Percentiles rank a stretch among this genome's conserved stretches.
These are phyloP conservation scores for Eumacrocentrus americanus DNA, from an alignment of 2,888 invertebrate genomes.

Conservation along the genomic window DNA sequence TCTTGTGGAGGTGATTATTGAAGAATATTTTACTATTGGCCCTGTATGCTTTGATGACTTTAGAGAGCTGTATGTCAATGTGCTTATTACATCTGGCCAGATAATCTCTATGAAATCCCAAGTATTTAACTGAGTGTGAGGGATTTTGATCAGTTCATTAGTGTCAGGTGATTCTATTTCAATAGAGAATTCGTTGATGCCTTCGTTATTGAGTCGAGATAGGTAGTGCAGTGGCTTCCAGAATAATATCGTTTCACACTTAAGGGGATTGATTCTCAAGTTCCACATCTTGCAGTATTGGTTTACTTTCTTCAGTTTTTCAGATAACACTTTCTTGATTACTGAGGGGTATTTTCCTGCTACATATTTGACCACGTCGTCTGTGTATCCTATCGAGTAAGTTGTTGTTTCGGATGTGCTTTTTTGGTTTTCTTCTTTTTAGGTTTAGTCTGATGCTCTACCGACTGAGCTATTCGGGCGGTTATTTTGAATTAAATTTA, in stretches of 20 bases:
- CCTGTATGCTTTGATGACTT: not conserved
- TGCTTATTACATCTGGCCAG: not conserved
- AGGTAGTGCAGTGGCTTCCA: not conserved
- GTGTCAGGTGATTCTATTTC: not conserved
- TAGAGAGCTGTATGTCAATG: not conserved
- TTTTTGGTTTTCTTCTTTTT: too few species aligned
- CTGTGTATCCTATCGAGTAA: not conserved
- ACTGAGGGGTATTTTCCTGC: not conserved
- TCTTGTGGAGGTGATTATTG: constrained; percentile 1
- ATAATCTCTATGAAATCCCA: constrained; percentile 6
- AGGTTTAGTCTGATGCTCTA: constrained; percentile 61
- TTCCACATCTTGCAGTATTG: not conserved
- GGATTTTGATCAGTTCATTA: not conserved
- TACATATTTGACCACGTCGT: not conserved
- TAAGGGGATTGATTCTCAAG: not conserved
- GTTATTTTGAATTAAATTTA: too few species aligned
- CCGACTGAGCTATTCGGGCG: constrained; percentile 61
- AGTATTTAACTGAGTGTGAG: constrained; percentile 16
- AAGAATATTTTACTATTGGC: not conserved
- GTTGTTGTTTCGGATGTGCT: constrained; percentile 1
- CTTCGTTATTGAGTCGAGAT: not conserved
- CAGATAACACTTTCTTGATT: not conserved
- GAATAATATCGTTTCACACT: not conserved
- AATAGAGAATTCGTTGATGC: not conserved
- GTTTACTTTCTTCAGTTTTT: not conserved